Base-by-base conservation (phyloP, 2,797 vertebrate species). In the Galagoides demidoff region DNA sequence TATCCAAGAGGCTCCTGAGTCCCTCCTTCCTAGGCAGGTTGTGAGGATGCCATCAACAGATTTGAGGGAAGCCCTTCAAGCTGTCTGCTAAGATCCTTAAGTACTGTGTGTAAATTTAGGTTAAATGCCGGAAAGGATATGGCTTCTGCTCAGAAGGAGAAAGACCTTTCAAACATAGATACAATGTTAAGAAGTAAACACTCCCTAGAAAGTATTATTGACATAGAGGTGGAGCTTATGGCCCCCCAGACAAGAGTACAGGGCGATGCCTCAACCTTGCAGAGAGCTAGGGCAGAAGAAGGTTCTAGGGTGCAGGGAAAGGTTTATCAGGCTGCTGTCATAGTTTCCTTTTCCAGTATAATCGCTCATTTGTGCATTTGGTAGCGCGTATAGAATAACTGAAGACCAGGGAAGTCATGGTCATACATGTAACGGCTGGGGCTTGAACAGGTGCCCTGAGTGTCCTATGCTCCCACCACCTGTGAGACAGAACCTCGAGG, bases 401-500 rank as follows among this genome's bases (percentile, higher is more conserved):
- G 17, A 52, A 76, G 66, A 55, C 39, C 37, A 45, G 63, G 64
- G 74, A 52, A 76, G 37, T 39, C 16, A 9, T 4, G 43, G 17
- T 2, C 16, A 5, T 10, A 12, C 20, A 17, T 37, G 25, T 22
- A 27, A 71, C 64, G 55, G 78, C 34, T 23, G 79, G 39, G 25
- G 45, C 61, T 74, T 78, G 57, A 78, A 16, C 6, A 43, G 19
- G 31, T 49, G 34, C 25, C 39, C 66, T 0, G 5, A 59, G 52
- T 13, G 19, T 27, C 13, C 1, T 19, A 7, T 1, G 1, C 0
- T 1, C 8, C 61, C 37, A 7, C 7, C 70, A 13, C 14, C 43
- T 43, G 3, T 61, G 55, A 49, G 22, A 31, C 3, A 4, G 0
- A 14, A 14, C 29, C 3, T 2, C 5, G 0, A 2, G 22, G 2